These are phyloP conservation scores for Listronotus oregonensis DNA, from an alignment of 1,140 invertebrate species.

Conservation along the genomic window DNA sequence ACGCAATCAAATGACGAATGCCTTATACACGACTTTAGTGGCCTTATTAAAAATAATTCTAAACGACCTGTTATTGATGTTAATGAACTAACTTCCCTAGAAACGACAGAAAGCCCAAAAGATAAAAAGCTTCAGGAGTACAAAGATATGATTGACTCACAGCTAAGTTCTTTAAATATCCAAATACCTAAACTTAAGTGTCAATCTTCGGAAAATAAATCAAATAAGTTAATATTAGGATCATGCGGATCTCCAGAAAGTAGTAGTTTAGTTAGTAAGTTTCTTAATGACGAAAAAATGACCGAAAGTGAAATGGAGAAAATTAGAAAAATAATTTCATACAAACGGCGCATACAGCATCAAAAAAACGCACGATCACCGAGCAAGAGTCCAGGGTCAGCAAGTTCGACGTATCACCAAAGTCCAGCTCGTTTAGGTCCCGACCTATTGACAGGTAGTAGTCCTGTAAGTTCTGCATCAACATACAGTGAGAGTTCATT, in stretches of 20 bases:
- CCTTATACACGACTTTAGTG: conserved; percentile 36
- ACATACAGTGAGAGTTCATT: not conserved
- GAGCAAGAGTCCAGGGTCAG: conserved; percentile 6
- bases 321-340: conserved; percentile 46
- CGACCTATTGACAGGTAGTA: not conserved
- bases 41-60: conserved; percentile 34
- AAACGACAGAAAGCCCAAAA: conserved; percentile 13
- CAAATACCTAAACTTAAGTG: conserved; percentile 41
- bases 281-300: conserved; percentile 44
- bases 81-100: conserved; percentile 26
- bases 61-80: conserved; percentile 37
- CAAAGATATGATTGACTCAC: conserved; percentile 45
- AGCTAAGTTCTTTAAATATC: conserved; percentile 46
- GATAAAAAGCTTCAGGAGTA: conserved; percentile 44
- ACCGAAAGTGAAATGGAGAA: conserved; percentile 43
- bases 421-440: not conserved
- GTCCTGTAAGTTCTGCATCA: not conserved
- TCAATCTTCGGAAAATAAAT: conserved; percentile 9
- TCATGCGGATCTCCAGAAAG: conserved; percentile 21
- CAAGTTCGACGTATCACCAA: not conserved
- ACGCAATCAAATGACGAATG: conserved; percentile 15
- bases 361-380: conserved; percentile 28
- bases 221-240: conserved; percentile 8
- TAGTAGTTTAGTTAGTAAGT: conserved; percentile 40
- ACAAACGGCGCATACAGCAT: conserved; percentile 44